Percentiles rank a stretch among this genome's conserved stretches.
Conservation (phyloP, 1,140 invertebrate genomes). For the Diorhabda sublineata region DNA sequence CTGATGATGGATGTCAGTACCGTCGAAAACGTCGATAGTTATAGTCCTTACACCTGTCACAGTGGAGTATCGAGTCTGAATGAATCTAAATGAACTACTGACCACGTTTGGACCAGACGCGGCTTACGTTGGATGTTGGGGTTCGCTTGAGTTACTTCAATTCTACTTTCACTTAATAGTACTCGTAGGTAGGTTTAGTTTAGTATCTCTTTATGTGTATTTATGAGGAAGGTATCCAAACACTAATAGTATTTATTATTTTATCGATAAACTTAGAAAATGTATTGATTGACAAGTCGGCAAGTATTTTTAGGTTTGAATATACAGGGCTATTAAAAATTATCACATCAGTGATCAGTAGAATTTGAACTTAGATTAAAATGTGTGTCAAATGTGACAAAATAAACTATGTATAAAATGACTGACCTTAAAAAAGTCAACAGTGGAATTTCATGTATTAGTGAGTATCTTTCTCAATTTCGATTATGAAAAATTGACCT, state of each 20-base stretch:
- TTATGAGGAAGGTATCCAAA: background rate
- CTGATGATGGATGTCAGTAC: background rate
- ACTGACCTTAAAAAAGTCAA: no score
- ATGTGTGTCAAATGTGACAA: no score
- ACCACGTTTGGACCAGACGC: conserved; percentile 18
- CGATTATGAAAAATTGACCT: no score
- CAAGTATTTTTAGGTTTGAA: background rate
- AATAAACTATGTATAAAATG: no score
- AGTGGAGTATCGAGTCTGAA: conserved; percentile 11
- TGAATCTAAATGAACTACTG: conserved; percentile 15
- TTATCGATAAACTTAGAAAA: background rate
- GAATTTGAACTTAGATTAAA: background rate
- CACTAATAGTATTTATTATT: background rate
- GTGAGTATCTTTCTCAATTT: no score
- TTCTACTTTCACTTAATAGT: conserved; percentile 13
- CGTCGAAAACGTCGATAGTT: conserved; percentile 8
- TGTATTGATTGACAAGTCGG: background rate
- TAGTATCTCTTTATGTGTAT: conserved; percentile 1
- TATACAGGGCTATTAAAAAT: background rate
- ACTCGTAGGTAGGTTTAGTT: conserved; percentile 16
- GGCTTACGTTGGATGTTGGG: conserved; percentile 12
- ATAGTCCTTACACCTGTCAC: conserved; percentile 12
- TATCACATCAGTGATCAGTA: background rate
- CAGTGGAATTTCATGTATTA: no score
- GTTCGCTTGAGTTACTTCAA: background rate